These are phyloP conservation scores for Drosophila pachea DNA, from an alignment of 1,140 invertebrate genomes.

Conservation along the genomic window DNA sequence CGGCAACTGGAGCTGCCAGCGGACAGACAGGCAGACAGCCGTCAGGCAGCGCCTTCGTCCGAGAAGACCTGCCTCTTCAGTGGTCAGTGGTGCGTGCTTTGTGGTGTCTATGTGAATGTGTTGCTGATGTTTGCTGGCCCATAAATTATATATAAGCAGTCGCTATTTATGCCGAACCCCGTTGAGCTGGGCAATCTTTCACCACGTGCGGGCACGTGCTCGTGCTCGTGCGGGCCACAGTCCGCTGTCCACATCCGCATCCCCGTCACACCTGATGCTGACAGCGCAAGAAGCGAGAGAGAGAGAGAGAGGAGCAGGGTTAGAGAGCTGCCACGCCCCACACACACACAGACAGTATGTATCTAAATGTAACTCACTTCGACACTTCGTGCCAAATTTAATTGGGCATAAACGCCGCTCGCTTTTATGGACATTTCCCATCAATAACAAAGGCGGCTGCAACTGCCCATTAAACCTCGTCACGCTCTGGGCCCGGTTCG, in stretches of 20 bases:
- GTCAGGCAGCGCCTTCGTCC: conserved; percentile 12
- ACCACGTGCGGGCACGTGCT: conserved; percentile 18
- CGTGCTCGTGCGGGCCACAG: background rate
- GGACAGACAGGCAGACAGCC: too few relatives aligned
- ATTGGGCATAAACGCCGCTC: conserved; percentile 62
- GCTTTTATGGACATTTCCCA: conserved; percentile 69
- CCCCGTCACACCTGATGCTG: conserved; percentile 22
- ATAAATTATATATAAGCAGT: conserved; percentile 53
- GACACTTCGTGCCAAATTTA: conserved; percentile 62
- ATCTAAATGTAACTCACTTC: conserved; percentile 44
- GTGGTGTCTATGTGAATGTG: conserved; percentile 37
- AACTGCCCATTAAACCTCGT: conserved; percentile 50
- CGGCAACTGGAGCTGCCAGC: background rate
- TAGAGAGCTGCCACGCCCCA: conserved; percentile 32
- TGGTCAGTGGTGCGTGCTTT: conserved; percentile 15
- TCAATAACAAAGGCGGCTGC: conserved; percentile 59
- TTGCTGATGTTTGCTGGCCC: conserved; percentile 35
- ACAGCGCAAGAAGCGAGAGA: background rate
- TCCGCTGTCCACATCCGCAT: conserved; percentile 4
- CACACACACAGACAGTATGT: conserved; percentile 7
- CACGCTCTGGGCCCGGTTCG: conserved; percentile 1
- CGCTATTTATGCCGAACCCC: conserved; percentile 22
- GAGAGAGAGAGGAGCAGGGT: background rate
- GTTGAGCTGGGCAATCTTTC: conserved; percentile 32
- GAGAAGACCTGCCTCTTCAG: background rate